These are phyloP conservation scores for Brachionus plicatilis DNA, from an alignment of 1,140 invertebrate genomes.

Conservation along the genomic window DNA sequence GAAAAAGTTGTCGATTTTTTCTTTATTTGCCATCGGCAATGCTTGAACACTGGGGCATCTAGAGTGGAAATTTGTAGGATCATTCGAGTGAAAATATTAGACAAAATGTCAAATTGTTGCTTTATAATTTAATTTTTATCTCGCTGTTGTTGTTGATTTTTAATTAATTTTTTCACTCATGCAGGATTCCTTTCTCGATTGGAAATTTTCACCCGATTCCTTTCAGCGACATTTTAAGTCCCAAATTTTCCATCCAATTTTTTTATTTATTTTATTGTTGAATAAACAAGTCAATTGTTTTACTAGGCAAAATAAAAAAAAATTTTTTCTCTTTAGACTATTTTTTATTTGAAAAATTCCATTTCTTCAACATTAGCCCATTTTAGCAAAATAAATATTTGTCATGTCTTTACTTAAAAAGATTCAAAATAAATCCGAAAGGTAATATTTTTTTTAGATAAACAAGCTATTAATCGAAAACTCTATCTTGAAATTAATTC, in stretches of 20 bases:
- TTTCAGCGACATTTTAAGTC: neutral
- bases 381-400: neutral
- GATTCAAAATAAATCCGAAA: constrained; percentile 26
- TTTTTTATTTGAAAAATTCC: neutral
- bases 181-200: neutral
- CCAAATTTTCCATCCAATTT: neutral
- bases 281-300: neutral
- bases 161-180: neutral
- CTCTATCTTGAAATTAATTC: neutral
- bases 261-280: neutral
- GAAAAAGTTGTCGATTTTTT: neutral
- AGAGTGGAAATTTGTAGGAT: neutral
- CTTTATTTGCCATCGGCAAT: neutral
- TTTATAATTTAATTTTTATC: neutral
- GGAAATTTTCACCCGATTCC: neutral
- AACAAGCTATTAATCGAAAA: neutral
- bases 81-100: neutral
- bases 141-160: neutral
- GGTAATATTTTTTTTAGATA: constrained; percentile 4
- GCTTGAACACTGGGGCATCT: neutral
- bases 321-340: neutral
- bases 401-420: constrained; percentile 26
- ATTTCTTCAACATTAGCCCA: neutral
- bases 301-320: neutral
- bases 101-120: neutral